These are phyloP conservation scores for Aurelia aurita complex sp. Pacific DNA, from an alignment of 30 jellyfish, hydroid and myxozoan species.

Conservation along the genomic window DNA sequence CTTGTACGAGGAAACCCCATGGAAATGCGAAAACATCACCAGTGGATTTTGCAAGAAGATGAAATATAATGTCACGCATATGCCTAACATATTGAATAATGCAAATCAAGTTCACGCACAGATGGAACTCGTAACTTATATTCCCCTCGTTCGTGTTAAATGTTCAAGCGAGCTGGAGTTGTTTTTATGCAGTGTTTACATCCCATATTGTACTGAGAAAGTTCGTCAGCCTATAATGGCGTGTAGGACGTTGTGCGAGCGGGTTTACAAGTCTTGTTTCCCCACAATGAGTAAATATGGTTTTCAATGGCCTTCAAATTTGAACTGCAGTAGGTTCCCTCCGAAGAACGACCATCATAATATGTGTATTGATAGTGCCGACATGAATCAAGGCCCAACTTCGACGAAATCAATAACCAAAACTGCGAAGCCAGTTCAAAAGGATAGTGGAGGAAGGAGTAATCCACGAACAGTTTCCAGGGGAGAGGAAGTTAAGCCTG, in stretches of 20 bases:
- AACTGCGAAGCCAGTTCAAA: neutral
- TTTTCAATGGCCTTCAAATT: constrained; percentile 73
- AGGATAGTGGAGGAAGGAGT: constrained; percentile 3
- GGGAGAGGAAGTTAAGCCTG: constrained; percentile 32
- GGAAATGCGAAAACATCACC: constrained; percentile 89
- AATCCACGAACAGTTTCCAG: constrained; percentile 54
- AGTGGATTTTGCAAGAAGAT: constrained; percentile 74
- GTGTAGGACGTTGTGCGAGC: constrained; percentile 93
- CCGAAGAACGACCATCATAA: constrained; percentile 62
- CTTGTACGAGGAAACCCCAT: constrained; percentile 59
- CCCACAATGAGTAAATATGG: constrained; percentile 54
- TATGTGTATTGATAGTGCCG: constrained; percentile 69
- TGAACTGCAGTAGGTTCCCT: constrained; percentile 86
- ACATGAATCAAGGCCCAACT: constrained; percentile 50
- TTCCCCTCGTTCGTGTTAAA: constrained; percentile 59
- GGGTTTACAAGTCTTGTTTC: constrained; percentile 65
- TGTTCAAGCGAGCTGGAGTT: constrained; percentile 88
- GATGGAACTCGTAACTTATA: constrained; percentile 62
- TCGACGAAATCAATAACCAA: constrained; percentile 9
- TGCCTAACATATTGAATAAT: constrained; percentile 61
- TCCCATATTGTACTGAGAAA: constrained; percentile 89
- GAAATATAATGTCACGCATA: constrained; percentile 85
- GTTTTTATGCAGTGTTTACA: constrained; percentile 87
- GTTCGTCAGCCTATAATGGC: constrained; percentile 81
- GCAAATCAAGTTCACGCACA: constrained; percentile 69